A percentile compares a stretch with the other conserved stretches of the same genome.
Conservation (phyloP, 1,140 invertebrate species). For the Idris sp. region DNA sequence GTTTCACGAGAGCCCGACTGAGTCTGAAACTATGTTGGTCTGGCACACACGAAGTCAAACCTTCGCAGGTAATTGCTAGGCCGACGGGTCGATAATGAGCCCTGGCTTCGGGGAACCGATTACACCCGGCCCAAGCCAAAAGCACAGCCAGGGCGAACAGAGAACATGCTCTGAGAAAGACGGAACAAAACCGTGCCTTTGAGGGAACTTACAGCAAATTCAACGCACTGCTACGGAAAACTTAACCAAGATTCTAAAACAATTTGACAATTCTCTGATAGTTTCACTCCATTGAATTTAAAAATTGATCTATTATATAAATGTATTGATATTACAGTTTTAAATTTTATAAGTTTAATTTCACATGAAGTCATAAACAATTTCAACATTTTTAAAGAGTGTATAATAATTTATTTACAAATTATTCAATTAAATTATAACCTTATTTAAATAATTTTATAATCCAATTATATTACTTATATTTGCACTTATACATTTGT, state of each 20-base stretch:
- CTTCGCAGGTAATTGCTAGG: slow-evolving; percentile 78
- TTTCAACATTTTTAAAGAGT: too few relatives aligned
- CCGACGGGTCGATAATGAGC: slow-evolving; percentile 79
- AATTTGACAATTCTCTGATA: background rate
- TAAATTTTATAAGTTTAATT: too few relatives aligned
- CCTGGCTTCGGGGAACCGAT: slow-evolving; percentile 79
- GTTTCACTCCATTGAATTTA: too few relatives aligned
- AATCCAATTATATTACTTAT: too few relatives aligned
- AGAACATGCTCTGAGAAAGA: slow-evolving; percentile 16
- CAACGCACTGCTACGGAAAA: slow-evolving; percentile 49
- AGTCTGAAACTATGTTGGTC: slow-evolving; percentile 63
- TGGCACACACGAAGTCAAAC: slow-evolving; percentile 64
- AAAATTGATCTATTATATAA: too few relatives aligned
- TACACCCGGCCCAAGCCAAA: slow-evolving; percentile 77
- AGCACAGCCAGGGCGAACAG: slow-evolving; percentile 68
- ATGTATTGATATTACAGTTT: too few relatives aligned
- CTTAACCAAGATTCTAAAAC: slow-evolving; percentile 6
- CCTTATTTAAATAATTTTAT: too few relatives aligned
- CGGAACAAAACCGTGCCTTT: slow-evolving; percentile 41
- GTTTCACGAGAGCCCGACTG: slow-evolving; percentile 39
- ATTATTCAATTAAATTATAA: too few relatives aligned
- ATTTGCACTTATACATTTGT: too few relatives aligned
- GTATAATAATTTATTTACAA: too few relatives aligned
- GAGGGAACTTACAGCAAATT: slow-evolving; percentile 46
- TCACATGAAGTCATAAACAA: too few relatives aligned